Percentiles rank a stretch among this genome's conserved stretches.
phyloP scores from a whole-genome alignment of 2,113 vertebrate species.

The Notarius lentiginosus region DNA sequence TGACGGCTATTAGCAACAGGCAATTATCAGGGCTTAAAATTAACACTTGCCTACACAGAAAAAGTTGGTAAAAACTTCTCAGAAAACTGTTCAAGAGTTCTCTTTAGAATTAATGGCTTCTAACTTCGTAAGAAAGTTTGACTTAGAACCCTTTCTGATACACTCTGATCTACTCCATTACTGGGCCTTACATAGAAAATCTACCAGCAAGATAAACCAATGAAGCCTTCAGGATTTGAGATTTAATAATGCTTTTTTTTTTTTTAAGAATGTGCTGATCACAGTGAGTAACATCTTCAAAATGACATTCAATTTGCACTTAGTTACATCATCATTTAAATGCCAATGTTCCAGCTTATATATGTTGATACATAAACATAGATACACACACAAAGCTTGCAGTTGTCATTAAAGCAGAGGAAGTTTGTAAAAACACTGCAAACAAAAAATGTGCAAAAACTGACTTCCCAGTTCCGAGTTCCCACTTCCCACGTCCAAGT shows the following conservation, averaged over 20 bases:
- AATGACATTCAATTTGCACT: not conserved
- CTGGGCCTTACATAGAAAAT: not conserved
- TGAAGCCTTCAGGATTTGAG: not conserved
- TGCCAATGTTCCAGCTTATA: not conserved
- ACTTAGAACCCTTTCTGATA: not conserved
- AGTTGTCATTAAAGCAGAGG: no score
- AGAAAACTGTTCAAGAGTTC: not conserved
- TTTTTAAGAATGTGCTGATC: not conserved
- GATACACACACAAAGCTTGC: no score
- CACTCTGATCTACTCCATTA: not conserved
- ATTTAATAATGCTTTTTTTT: not conserved
- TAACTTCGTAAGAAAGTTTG: not conserved
- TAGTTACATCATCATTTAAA: slow-evolving; percentile 18
- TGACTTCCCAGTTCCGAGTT: no score
- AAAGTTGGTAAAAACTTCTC: not conserved
- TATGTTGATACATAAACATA: not conserved
- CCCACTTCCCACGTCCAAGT: no score
- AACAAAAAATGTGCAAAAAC: no score
- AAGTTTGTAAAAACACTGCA: no score
- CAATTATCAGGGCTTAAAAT: not conserved
- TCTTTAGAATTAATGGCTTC: not conserved
- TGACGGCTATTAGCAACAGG: not conserved
- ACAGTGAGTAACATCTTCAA: not conserved
- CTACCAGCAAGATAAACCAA: not conserved
- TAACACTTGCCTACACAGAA: not conserved